phyloP scores from a whole-genome alignment of 2,113 vertebrate genomes.

The Thamnaconus septentrionalis region DNA sequence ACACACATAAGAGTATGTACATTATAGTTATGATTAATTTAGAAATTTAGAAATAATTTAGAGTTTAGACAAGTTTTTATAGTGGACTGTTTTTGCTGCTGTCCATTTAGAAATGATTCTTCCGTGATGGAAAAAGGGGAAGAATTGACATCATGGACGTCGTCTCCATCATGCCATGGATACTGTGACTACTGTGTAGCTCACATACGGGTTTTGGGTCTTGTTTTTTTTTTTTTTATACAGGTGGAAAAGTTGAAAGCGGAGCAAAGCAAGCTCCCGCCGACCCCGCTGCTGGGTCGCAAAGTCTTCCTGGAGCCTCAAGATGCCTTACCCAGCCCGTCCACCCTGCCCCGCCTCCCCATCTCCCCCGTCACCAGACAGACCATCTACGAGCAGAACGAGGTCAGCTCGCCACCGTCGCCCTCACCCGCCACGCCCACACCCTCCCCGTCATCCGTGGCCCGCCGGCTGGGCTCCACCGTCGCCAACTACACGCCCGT shows the following conservation, averaged over 20 bases:
- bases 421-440: conserved; percentile 57
- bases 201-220: not conserved
- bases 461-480: conserved; percentile 65
- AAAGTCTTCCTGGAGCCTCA: conserved; percentile 88
- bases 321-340: conserved; percentile 68
- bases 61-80: too few species aligned
- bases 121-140: too few species aligned
- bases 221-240: conserved; percentile 1
- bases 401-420: conserved; percentile 66
- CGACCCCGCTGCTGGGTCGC: conserved; percentile 88
- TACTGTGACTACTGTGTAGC: not conserved
- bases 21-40: too few species aligned
- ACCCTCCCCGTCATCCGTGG: conserved; percentile 64
- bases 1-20: too few species aligned
- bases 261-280: conserved; percentile 86
- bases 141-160: too few species aligned
- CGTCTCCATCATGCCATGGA: too few species aligned
- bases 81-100: too few species aligned
- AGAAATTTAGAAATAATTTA: too few species aligned
- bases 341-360: conserved; percentile 56
- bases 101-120: too few species aligned
- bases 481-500: conserved; percentile 73
- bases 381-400: conserved; percentile 78
- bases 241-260: conserved; percentile 91
- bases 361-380: conserved; percentile 79